These are phyloP conservation scores for Verasper variegatus DNA, from an alignment of 2,113 vertebrate genomes.

Conservation along the genomic window DNA sequence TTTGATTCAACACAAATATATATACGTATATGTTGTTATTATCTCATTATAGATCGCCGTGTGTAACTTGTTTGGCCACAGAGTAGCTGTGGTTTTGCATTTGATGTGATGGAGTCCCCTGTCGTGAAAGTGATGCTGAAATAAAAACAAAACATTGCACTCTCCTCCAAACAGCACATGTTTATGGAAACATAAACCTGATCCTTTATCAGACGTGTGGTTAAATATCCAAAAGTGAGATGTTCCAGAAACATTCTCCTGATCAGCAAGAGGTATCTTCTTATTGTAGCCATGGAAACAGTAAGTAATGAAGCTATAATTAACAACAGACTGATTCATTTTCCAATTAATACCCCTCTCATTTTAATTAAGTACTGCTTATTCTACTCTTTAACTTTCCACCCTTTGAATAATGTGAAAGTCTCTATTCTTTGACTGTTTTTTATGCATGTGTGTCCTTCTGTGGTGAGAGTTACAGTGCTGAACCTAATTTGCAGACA, in stretches of 20 bases:
- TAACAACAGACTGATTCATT: not conserved
- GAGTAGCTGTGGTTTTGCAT: not conserved
- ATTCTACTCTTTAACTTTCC: not conserved
- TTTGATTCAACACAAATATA: slow-evolving; percentile 37
- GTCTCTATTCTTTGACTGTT: not conserved
- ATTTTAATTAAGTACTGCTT: not conserved
- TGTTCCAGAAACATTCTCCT: not conserved
- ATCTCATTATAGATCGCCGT: slow-evolving; percentile 36
- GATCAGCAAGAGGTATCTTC: not conserved
- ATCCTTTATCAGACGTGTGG: no score
- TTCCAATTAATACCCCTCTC: not conserved
- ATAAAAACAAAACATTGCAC: no score
- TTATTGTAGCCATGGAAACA: not conserved
- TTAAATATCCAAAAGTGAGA: no score
- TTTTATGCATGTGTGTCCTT: not conserved
- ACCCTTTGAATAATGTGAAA: not conserved
- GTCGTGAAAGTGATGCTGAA: not conserved
- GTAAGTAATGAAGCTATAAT: not conserved
- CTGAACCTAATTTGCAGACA: not conserved
- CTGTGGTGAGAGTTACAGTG: not conserved
- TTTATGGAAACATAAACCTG: no score
- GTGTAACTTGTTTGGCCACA: slow-evolving; percentile 20
- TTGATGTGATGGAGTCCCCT: slow-evolving; percentile 1
- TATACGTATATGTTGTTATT: slow-evolving; percentile 5
- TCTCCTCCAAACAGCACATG: no score